Percentiles rank a stretch among this genome's conserved stretches.
Conservation (phyloP, 2,888 invertebrate species). For the Stegophylla sp. region DNA sequence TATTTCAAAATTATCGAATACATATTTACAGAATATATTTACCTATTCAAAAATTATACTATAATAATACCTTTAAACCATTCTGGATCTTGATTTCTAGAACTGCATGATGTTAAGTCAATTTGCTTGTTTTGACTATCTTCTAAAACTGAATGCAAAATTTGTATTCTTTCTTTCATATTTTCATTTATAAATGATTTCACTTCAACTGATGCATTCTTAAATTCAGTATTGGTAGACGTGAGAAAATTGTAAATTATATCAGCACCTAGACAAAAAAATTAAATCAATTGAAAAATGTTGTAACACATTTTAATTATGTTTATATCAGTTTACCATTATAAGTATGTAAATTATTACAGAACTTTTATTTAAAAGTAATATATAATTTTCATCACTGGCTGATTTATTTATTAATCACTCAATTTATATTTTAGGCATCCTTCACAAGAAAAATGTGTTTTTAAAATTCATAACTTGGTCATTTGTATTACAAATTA, state of each 20-base stretch:
- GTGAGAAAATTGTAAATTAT: conserved; percentile 75
- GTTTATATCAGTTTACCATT: too few relatives aligned
- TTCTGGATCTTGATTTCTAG: conserved; percentile 74
- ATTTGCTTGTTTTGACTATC: conserved; percentile 60
- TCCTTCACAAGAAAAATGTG: too few relatives aligned
- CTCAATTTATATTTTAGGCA: too few relatives aligned
- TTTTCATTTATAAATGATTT: conserved; percentile 78
- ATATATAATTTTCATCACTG: too few relatives aligned
- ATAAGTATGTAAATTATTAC: too few relatives aligned
- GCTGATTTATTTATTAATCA: too few relatives aligned
- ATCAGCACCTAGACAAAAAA: conserved; percentile 72
- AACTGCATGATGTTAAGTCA: conserved; percentile 18
- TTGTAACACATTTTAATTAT: too few relatives aligned
- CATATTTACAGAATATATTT: too few relatives aligned
- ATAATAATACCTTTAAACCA: conserved; percentile 76
- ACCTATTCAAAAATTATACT: not conserved
- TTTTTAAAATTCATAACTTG: too few relatives aligned
- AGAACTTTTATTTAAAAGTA: too few relatives aligned
- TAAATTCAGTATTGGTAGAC: conserved; percentile 73
- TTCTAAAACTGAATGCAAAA: conserved; percentile 66
- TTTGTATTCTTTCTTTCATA: conserved; percentile 69
- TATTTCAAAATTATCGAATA: too few relatives aligned
- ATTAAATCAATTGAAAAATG: not conserved
- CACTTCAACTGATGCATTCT: conserved; percentile 75
- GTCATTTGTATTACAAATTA: too few relatives aligned